A percentile compares a stretch with the other conserved stretches of the same genome.
These are phyloP conservation scores for Himantopus leucocephalus DNA, from an alignment of 2,113 vertebrate species.

Conservation along the genomic window DNA sequence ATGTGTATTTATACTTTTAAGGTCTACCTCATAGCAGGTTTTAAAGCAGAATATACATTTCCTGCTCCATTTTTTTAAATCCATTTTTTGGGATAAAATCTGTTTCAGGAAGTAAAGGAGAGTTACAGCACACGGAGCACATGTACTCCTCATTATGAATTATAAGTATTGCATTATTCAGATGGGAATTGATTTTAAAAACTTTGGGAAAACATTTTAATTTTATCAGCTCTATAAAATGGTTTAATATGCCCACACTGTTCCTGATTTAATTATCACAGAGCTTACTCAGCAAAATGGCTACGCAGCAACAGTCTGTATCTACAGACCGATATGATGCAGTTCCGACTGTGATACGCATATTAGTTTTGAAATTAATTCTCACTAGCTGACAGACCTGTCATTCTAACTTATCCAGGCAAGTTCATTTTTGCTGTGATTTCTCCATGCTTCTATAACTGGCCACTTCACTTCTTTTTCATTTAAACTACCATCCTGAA, in stretches of 20 bases:
- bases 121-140: not conserved
- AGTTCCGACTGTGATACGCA: not conserved
- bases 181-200: not conserved
- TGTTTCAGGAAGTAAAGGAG: not conserved
- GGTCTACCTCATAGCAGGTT: not conserved
- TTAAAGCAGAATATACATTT: not conserved
- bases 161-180: not conserved
- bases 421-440: not conserved
- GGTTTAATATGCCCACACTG: not conserved
- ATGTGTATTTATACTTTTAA: not conserved
- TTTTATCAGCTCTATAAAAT: not conserved
- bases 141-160: not conserved
- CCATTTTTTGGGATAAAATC: not conserved
- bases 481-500: not conserved
- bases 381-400: not conserved
- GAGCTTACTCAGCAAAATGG: not conserved
- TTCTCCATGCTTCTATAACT: not conserved
- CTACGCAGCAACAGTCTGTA: not conserved
- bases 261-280: not conserved
- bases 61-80: not conserved
- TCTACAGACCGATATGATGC: fast-evolving
- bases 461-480: not conserved
- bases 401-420: not conserved
- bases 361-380: not conserved
- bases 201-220: not conserved